Percentiles rank a stretch among this genome's conserved stretches.
Conservation (phyloP, 2,113 vertebrate genomes). For the Tachycineta bicolor region DNA sequence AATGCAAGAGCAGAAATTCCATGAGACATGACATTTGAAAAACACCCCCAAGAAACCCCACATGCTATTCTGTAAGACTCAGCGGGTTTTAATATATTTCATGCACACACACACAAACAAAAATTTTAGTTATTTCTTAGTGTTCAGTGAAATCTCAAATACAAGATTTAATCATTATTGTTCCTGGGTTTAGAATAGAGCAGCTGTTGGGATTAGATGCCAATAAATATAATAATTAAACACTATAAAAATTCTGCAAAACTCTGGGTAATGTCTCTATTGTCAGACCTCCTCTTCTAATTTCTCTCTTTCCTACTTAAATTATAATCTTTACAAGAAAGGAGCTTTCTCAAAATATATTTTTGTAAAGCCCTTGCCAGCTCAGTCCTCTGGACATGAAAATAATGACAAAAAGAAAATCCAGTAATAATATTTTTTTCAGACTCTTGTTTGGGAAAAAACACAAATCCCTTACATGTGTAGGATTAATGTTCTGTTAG, state of each 20-base stretch:
- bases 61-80: not conserved
- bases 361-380: not conserved
- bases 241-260: not conserved
- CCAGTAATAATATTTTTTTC: not conserved
- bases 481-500: not conserved
- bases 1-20: not conserved
- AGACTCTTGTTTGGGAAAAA: not conserved
- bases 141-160: not conserved
- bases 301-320: not conserved
- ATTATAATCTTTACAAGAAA: not conserved
- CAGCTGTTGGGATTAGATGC: not conserved
- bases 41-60: not conserved
- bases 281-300: not conserved
- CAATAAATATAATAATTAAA: not conserved
- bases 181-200: not conserved
- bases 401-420: not conserved
- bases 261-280: not conserved
- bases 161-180: not conserved
- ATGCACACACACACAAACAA: not conserved
- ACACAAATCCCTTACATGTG: not conserved
- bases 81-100: not conserved
- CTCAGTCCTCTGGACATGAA: not conserved
- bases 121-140: not conserved
- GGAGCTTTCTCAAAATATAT: not conserved
- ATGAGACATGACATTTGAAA: not conserved